Conservation (phyloP, 2,888 invertebrate genomes). For the Loripinus fragilis region DNA sequence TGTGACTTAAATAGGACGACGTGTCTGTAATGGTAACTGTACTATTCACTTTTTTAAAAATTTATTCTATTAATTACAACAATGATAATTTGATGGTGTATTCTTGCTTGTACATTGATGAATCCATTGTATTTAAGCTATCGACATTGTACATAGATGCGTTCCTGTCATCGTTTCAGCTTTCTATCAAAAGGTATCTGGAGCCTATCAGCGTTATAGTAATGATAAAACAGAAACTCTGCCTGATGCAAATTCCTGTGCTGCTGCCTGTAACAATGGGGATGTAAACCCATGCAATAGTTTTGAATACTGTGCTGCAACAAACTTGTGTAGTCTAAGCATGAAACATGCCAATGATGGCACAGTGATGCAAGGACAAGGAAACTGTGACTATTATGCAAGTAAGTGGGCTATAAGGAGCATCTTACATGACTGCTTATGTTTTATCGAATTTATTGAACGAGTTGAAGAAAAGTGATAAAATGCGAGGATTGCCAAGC, state of each 20-base stretch:
- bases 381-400: slow-evolving; percentile 68
- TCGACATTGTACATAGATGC: too few relatives aligned
- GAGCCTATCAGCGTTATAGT: slow-evolving; percentile 51
- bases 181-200: slow-evolving; percentile 47
- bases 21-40: too few relatives aligned
- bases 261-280: slow-evolving; percentile 53
- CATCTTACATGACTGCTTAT: too few relatives aligned
- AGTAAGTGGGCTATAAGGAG: slow-evolving; percentile 58
- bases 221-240: slow-evolving; percentile 57
- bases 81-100: too few relatives aligned
- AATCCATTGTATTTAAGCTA: too few relatives aligned
- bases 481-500: too few relatives aligned
- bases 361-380: slow-evolving; percentile 25
- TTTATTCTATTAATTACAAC: too few relatives aligned
- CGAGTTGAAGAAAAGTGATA: too few relatives aligned
- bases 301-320: slow-evolving; percentile 69
- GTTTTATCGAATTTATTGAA: too few relatives aligned
- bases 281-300: slow-evolving; percentile 57
- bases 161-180: slow-evolving; percentile 24
- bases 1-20: too few relatives aligned
- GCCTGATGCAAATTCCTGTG: slow-evolving; percentile 60
- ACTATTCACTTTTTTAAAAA: too few relatives aligned
- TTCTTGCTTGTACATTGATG: too few relatives aligned
- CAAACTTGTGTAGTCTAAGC: slow-evolving; percentile 66
- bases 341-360: slow-evolving; percentile 61